These are phyloP conservation scores for Psittacula echo DNA, from an alignment of 2,797 vertebrate species.

Conservation along the genomic window DNA sequence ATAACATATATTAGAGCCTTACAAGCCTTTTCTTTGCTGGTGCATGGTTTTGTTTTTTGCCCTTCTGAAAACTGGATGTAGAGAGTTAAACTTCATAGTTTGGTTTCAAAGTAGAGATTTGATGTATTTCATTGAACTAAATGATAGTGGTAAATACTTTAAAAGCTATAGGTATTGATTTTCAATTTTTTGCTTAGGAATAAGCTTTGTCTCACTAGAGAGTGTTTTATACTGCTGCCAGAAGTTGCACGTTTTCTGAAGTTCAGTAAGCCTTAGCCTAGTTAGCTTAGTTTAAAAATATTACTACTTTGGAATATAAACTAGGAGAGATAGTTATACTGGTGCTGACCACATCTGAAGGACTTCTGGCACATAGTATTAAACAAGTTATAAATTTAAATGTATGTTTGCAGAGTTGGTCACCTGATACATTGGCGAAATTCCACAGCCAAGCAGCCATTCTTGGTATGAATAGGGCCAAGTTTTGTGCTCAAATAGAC, in stretches of 20 bases:
- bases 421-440: background rate
- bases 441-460: background rate
- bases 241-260: background rate
- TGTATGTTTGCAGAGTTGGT: background rate
- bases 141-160: background rate
- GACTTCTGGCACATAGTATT: background rate
- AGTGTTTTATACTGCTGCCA: background rate
- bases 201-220: background rate
- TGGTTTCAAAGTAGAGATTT: background rate
- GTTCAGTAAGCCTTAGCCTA: background rate
- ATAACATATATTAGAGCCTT: background rate
- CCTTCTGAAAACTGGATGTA: background rate
- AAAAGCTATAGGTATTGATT: background rate
- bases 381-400: background rate
- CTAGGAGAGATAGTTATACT: background rate
- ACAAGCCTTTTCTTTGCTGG: background rate
- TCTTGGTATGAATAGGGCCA: too few relatives aligned
- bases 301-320: background rate
- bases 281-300: background rate
- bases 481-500: background rate
- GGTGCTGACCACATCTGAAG: background rate
- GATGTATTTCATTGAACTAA: background rate
- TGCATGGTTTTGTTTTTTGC: background rate
- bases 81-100: accelerated
- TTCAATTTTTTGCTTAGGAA: background rate